Conservation (phyloP, 2,888 invertebrate genomes). For the Beris chalybata region DNA sequence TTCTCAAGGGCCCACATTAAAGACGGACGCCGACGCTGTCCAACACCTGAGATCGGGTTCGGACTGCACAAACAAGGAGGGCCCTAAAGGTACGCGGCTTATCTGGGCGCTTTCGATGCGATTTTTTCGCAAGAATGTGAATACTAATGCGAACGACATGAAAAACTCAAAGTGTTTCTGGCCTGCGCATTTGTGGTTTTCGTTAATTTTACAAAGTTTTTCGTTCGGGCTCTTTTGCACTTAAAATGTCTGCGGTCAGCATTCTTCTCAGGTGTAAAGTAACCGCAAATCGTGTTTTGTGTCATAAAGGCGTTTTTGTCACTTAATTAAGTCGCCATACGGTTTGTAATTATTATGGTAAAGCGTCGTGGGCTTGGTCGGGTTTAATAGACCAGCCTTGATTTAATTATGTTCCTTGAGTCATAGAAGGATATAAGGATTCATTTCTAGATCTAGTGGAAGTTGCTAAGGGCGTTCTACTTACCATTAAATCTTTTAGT, state of each 20-base stretch:
- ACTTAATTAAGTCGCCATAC: conserved; percentile 28
- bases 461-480: too few relatives aligned
- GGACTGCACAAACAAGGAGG: neutral
- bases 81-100: neutral
- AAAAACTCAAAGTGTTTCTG: conserved; percentile 12
- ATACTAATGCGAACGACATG: conserved; percentile 3
- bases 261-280: conserved; percentile 31
- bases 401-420: too few relatives aligned
- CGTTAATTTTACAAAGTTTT: neutral
- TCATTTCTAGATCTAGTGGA: too few relatives aligned
- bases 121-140: conserved; percentile 24
- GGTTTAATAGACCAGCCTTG: too few relatives aligned
- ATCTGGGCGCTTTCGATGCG: neutral
- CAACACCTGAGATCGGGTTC: conserved; percentile 9
- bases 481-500: too few relatives aligned
- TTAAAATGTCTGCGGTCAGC: conserved; percentile 23
- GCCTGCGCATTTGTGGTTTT: conserved; percentile 30
- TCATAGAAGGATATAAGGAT: too few relatives aligned
- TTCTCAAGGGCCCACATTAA: conserved; percentile 28
- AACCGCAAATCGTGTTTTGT: conserved; percentile 26
- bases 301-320: conserved; percentile 26
- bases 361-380: too few relatives aligned
- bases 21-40: conserved; percentile 8
- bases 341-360: too few relatives aligned
- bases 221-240: neutral